Percentiles rank a stretch among this genome's conserved stretches.
Conservation (phyloP, 2,797 vertebrate genomes). For the Peromyscus attwateri region DNA sequence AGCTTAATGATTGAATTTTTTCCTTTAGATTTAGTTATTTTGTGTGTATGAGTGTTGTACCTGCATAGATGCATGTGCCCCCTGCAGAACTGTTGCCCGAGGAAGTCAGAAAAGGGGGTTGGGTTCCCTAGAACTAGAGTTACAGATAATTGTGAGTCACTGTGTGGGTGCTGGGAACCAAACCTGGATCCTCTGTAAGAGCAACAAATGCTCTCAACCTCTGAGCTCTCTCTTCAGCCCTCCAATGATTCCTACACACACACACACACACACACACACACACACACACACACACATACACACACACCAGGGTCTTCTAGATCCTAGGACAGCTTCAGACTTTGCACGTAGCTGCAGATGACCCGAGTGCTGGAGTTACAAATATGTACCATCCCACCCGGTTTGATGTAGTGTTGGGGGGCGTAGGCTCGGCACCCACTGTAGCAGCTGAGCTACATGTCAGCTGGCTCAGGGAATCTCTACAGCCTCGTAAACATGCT, state of each 20-base stretch:
- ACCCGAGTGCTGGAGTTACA: background rate
- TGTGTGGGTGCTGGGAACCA: background rate
- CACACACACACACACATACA: background rate
- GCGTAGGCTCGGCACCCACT: too few relatives aligned
- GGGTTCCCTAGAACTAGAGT: background rate
- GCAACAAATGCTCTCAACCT: background rate
- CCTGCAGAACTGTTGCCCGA: background rate
- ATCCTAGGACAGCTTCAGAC: background rate
- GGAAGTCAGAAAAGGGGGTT: background rate
- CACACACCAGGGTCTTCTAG: background rate
- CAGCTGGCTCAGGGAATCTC: background rate
- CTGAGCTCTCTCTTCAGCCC: background rate
- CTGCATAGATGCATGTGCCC: background rate
- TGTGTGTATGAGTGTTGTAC: background rate
- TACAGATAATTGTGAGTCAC: background rate
- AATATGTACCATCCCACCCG: background rate
- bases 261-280: background rate
- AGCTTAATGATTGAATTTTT: background rate
- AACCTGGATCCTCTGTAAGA: background rate
- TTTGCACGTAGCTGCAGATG: background rate
- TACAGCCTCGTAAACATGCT: background rate
- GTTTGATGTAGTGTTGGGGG: background rate
- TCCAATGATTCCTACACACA: background rate
- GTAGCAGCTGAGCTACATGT: background rate
- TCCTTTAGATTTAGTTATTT: background rate